A percentile compares a stretch with the other conserved stretches of the same genome.
Evolutionary conservation across 1,140 invertebrate genomes (phyloP).

Genomic region (Rhagoletis zephyria): DNA sequence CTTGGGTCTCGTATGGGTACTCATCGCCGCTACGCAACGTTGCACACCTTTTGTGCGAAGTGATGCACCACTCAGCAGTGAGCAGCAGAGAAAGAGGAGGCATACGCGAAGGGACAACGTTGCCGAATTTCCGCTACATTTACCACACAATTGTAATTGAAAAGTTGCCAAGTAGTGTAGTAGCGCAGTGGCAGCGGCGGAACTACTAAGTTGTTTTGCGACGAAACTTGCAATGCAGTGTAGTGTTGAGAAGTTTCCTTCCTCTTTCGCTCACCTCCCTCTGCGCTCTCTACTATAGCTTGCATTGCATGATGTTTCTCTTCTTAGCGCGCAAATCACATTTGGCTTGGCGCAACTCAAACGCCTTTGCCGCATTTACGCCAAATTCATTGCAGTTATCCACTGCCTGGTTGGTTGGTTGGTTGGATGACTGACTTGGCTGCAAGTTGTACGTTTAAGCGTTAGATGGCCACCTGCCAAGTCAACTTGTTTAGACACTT

Average conservation of each 20-base stretch:
- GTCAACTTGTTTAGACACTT: slow-evolving; percentile 31
- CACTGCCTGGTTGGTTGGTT: neutral
- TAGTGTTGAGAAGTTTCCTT: too few species aligned
- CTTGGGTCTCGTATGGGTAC: neutral
- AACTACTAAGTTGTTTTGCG: slow-evolving; percentile 24
- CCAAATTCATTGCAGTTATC: slow-evolving; percentile 18
- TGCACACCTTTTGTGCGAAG: neutral
- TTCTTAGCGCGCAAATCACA: neutral
- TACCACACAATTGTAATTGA: slow-evolving; percentile 46
- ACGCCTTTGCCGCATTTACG: neutral
- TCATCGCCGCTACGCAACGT: neutral
- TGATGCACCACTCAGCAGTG: neutral
- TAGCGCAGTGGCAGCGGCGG: neutral
- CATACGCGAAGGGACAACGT: neutral
- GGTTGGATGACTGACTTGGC: neutral
- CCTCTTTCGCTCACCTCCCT: neutral
- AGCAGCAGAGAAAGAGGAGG: neutral
- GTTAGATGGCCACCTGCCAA: neutral
- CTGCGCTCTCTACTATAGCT: neutral
- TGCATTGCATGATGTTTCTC: neutral
- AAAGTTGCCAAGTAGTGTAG: slow-evolving; percentile 39
- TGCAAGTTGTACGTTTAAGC: neutral
- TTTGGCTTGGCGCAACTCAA: neutral
- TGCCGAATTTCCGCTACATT: slow-evolving; percentile 39
- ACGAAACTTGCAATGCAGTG: neutral